Percentiles rank a stretch among this genome's conserved stretches.
Evolutionary conservation across 2,888 invertebrate species (phyloP).

Genomic region (Cheilosia grossa): DNA sequence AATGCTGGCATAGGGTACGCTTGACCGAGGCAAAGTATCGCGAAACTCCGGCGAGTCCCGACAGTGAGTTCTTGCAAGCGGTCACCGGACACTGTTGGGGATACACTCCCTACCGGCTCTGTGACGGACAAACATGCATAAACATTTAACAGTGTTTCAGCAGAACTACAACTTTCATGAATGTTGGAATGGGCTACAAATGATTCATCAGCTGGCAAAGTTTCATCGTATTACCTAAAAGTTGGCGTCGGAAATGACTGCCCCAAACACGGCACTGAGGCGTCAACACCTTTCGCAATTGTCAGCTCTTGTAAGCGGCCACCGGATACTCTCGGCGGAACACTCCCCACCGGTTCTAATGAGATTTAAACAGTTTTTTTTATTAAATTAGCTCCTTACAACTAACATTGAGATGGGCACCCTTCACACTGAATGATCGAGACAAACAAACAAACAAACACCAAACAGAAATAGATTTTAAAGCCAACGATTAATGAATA

Average conservation of each 20-base stretch:
- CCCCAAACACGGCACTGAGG: conserved; percentile 84
- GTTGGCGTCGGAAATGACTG: conserved; percentile 85
- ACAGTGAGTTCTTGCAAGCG: conserved; percentile 85
- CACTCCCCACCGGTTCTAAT: conserved; percentile 84
- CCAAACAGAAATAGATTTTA: conserved; percentile 9
- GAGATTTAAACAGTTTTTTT: conserved; percentile 19
- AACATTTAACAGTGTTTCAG: not conserved
- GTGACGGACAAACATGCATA: conserved; percentile 72
- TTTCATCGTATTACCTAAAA: conserved; percentile 84
- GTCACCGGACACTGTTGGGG: conserved; percentile 86
- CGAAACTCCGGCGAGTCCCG: conserved; percentile 84
- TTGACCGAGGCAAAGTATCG: conserved; percentile 89
- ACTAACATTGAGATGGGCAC: conserved; percentile 51
- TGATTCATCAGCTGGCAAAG: conserved; percentile 33
- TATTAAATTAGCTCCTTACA: not conserved
- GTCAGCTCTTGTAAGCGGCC: conserved; percentile 85
- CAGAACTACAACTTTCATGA: conserved; percentile 25
- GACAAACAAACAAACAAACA: conserved; percentile 15
- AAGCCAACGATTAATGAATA: conserved; percentile 67
- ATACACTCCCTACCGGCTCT: conserved; percentile 89
- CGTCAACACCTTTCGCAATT: conserved; percentile 74
- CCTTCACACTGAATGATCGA: conserved; percentile 58
- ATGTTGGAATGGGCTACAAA: conserved; percentile 30
- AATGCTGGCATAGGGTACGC: conserved; percentile 89
- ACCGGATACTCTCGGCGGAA: conserved; percentile 83